A percentile compares a stretch with the other conserved stretches of the same genome.
Evolutionary conservation across 1,140 invertebrate species (phyloP).

Genomic region (Chrysoperla carnea): DNA sequence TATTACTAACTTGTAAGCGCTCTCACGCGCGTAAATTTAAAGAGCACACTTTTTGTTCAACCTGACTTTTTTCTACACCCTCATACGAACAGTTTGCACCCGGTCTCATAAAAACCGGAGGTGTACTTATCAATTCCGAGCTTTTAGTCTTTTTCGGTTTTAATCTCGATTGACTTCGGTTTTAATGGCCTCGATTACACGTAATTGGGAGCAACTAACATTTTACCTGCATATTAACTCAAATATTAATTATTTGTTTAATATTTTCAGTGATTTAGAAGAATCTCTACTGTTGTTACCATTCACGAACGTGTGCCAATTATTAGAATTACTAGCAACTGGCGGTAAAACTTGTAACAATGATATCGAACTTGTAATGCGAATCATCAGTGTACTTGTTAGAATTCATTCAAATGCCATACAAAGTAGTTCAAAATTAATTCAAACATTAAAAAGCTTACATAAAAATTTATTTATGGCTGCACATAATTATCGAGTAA

Average conservation of each 20-base stretch:
- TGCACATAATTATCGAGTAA: slow-evolving; percentile 44
- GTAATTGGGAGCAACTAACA: too few relatives aligned
- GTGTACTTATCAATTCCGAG: too few relatives aligned
- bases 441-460: slow-evolving; percentile 50
- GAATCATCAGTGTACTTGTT: slow-evolving; percentile 63
- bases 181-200: too few relatives aligned
- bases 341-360: slow-evolving; percentile 42
- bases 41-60: too few relatives aligned
- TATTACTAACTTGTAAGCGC: too few relatives aligned
- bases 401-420: slow-evolving; percentile 75
- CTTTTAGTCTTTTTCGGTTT: too few relatives aligned
- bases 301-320: slow-evolving; percentile 59
- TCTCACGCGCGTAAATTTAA: too few relatives aligned
- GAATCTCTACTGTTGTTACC: slow-evolving; percentile 74
- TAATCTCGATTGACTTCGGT: too few relatives aligned
- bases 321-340: slow-evolving; percentile 57
- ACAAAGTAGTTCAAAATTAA: slow-evolving; percentile 41
- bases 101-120: too few relatives aligned
- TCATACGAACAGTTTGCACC: too few relatives aligned
- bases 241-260: neutral
- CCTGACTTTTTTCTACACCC: too few relatives aligned
- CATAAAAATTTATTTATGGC: slow-evolving; percentile 34
- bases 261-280: slow-evolving; percentile 63
- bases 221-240: neutral
- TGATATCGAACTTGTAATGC: slow-evolving; percentile 56